Evolutionary conservation across 2,888 invertebrate genomes (phyloP), one percentile per base, ranked within the genome.

Genomic region (Creontiades dilutus): DNA sequence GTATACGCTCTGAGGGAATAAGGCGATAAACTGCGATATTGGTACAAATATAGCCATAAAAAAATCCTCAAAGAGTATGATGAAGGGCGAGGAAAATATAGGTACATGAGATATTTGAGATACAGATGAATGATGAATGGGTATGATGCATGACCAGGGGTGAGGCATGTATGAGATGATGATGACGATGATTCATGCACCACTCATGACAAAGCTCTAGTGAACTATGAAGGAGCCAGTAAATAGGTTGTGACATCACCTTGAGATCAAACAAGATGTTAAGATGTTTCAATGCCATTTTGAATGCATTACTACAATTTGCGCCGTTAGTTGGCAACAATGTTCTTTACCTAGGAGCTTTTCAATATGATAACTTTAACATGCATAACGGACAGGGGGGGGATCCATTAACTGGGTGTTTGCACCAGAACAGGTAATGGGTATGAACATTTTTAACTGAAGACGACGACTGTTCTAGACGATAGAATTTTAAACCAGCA

Each of bases 61-160:
- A 52, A 7, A 16, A 52, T 52, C 13, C n/a, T 52, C 16, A 16
- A 13, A 11, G 11, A 16, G 52, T 52, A 52, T 52, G 52, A 14
- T n/a, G n/a, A 52, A 12, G 52, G 13, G 16, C 3, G 11, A 52
- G 3, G 52, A 52, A 52, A 1, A 16, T 23, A 68, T 23, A 68
- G 19, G 68, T 9, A 23, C 52, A 37, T 7, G 7, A 4, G 37
- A 37, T 52, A 16, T 52, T 14, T 68, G 68, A 68, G 68, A 13
- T 68, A 68, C 23, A 23, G 27, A 68, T 27, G 68, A 68, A 68
- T 23, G 23, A 68, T 68, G 68, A 68, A 68, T 68, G 68, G 68
- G 68, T 68, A 68, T 68, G 68, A 68, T 23, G 68, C 23, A 68
- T 68, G 68, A 23, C 68, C 68, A 57, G 68, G 68, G 68, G 27